These are phyloP conservation scores for Ctenopoma kingsleyae DNA, from an alignment of 2,797 vertebrate species.

Conservation along the genomic window DNA sequence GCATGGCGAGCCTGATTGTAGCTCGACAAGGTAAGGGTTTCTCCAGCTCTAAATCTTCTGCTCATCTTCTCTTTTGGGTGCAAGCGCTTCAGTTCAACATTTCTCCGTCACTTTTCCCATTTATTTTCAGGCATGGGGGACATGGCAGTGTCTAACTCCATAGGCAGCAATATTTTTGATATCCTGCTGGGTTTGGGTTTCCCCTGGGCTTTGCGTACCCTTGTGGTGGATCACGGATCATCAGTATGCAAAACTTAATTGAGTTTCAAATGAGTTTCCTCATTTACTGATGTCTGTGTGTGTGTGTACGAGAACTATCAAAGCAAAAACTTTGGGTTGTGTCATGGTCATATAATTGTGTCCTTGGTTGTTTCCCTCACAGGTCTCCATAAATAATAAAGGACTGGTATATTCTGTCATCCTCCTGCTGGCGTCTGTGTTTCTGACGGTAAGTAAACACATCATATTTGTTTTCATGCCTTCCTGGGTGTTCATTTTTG, in stretches of 20 bases:
- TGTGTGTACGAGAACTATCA: not conserved
- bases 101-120: constrained; percentile 17
- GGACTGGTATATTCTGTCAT: constrained; percentile 88
- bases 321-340: not conserved
- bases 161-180: constrained; percentile 89
- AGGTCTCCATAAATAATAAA: constrained; percentile 88
- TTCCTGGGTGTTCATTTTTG: not conserved
- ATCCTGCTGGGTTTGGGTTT: constrained; percentile 88
- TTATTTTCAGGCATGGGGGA: constrained; percentile 84
- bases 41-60: not conserved
- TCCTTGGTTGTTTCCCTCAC: constrained; percentile 12
- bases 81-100: not conserved
- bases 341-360: constrained; percentile 2
- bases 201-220: constrained; percentile 86
- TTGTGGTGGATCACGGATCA: constrained; percentile 85
- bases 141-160: constrained; percentile 89
- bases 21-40: constrained; percentile 84
- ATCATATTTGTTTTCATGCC: not conserved
- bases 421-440: constrained; percentile 87
- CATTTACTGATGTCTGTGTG: constrained; percentile 6
- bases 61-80: not conserved
- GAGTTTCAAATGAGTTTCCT: too few species aligned
- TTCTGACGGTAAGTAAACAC: constrained; percentile 82
- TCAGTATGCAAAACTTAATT: constrained; percentile 65
- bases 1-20: constrained; percentile 89